phyloP scores from a whole-genome alignment of 2,113 vertebrate genomes.

The Lethenteron reissneri region DNA sequence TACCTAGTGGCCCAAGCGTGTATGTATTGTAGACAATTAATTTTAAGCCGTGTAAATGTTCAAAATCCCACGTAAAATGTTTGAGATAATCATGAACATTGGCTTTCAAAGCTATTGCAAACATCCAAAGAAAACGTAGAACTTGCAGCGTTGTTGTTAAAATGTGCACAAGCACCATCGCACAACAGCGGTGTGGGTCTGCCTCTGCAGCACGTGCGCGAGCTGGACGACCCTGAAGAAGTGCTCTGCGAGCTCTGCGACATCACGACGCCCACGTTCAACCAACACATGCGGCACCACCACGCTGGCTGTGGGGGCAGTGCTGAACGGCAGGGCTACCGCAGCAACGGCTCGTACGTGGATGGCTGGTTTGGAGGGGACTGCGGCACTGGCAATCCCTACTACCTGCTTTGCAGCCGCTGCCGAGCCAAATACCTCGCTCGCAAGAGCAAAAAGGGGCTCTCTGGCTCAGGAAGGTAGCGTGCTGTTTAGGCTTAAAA shows the following conservation, averaged over 20 bases:
- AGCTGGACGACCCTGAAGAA: slow-evolving; percentile 77
- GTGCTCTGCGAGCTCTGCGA: slow-evolving; percentile 84
- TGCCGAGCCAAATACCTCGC: slow-evolving; percentile 80
- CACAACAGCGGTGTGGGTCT: background rate
- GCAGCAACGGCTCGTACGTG: slow-evolving; percentile 88
- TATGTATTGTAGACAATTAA: too few species aligned
- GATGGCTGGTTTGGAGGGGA: slow-evolving; percentile 96
- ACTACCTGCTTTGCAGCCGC: slow-evolving; percentile 65
- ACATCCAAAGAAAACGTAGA: too few species aligned
- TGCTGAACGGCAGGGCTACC: slow-evolving; percentile 82
- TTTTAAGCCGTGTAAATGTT: too few species aligned
- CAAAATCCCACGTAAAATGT: too few species aligned
- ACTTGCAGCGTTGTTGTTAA: too few species aligned
- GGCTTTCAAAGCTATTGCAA: too few species aligned
- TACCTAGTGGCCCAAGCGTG: too few species aligned
- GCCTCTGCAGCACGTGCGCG: slow-evolving; percentile 59
- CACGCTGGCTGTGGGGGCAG: slow-evolving; percentile 85
- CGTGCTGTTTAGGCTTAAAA: background rate
- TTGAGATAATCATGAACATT: too few species aligned
- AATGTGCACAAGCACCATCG: too few species aligned
- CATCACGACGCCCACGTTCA: slow-evolving; percentile 71
- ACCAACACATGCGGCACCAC: slow-evolving; percentile 92
- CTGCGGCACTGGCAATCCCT: slow-evolving; percentile 86
- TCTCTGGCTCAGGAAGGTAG: slow-evolving; percentile 56
- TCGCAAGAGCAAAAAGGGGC: slow-evolving; percentile 62